Evolutionary conservation across 2,888 invertebrate species (phyloP).

Genomic region (Mechanitis messenoides): DNA sequence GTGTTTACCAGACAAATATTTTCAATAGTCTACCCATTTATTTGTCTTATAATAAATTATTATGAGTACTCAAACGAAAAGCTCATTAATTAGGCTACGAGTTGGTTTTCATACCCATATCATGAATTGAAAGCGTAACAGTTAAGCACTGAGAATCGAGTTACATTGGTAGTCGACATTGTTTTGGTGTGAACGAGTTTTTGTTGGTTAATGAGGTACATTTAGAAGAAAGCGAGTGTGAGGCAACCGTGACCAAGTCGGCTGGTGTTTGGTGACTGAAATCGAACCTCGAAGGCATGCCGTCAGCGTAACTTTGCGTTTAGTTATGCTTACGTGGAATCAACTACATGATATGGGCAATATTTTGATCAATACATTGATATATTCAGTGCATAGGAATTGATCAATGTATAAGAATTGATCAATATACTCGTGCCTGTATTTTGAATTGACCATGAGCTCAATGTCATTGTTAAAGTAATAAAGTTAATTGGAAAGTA

Average conservation of each 20-base stretch:
- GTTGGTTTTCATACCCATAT: constrained; percentile 15
- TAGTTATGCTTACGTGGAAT: constrained; percentile 55
- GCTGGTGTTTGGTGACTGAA: constrained; percentile 56
- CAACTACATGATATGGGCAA: too few species aligned
- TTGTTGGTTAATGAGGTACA: constrained; percentile 60
- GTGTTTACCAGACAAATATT: constrained; percentile 65
- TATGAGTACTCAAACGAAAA: constrained; percentile 38
- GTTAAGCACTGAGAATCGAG: constrained; percentile 40
- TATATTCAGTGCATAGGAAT: too few species aligned
- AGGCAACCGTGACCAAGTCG: constrained; percentile 38
- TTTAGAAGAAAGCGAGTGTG: constrained; percentile 50
- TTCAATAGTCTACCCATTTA: constrained; percentile 53
- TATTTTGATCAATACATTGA: too few species aligned
- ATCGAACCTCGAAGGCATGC: constrained; percentile 64
- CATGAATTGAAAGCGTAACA: constrained; percentile 20
- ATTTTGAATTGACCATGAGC: too few species aligned
- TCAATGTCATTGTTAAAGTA: not conserved
- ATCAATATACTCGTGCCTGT: too few species aligned
- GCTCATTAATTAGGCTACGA: constrained; percentile 24
- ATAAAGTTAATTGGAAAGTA: not conserved
- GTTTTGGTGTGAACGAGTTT: constrained; percentile 52
- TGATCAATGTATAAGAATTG: too few species aligned
- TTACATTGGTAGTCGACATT: constrained; percentile 47
- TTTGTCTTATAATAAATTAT: constrained; percentile 56
- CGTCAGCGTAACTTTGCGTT: constrained; percentile 45